Base-by-base conservation (phyloP, 2,797 vertebrate genomes). In the Bucorvus abyssinicus region DNA sequence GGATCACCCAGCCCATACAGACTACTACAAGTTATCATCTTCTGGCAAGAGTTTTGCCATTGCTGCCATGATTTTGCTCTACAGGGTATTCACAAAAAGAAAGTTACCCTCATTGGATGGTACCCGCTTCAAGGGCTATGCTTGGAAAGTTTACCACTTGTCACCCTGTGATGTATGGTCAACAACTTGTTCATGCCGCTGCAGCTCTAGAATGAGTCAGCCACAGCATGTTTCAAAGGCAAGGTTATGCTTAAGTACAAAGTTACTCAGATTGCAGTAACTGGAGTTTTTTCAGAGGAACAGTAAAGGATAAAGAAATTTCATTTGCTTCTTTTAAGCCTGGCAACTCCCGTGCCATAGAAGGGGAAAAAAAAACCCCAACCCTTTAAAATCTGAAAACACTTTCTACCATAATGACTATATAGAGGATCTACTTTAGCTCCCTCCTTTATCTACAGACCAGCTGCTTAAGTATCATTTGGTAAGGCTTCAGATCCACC, bases 71-170 rank as follows among this genome's bases (percentile, higher is more conserved):
- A 27, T 40, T 49, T 47, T 38, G 36, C 40, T 82, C 79, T 17
- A 76, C 12, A 49, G 61, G 7, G 4, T 30, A 57, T 5, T 49
- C 64, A 80, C 23, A 52, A 55, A 42, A 64, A 53, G 23, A 61
- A 90, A 55, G 18, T 45, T 32, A 61, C 0, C 3, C 26, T 0
- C 0, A 3, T 21, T 68, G 63, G 11, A 63, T 5, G 55, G 18
- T 15, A 75, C 17, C 47, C 68, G 24, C 74, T 40, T 84, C 67
- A 76, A 55, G 30, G 32, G 17, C 45, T 80, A 57, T 34, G 32
- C 75, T 3, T 38, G 42, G 13, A 81, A 91, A 89, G 56, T 26
- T 22, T 29, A 20, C 2, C 67, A 3, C 26, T 78, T 57, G 3
- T 47, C n/a, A 77, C 36, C 27, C 19, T 49, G 38, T 30, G 40